phyloP scores from a whole-genome alignment of 64 coral and sea anemone species.

The Anthopleura sola region DNA sequence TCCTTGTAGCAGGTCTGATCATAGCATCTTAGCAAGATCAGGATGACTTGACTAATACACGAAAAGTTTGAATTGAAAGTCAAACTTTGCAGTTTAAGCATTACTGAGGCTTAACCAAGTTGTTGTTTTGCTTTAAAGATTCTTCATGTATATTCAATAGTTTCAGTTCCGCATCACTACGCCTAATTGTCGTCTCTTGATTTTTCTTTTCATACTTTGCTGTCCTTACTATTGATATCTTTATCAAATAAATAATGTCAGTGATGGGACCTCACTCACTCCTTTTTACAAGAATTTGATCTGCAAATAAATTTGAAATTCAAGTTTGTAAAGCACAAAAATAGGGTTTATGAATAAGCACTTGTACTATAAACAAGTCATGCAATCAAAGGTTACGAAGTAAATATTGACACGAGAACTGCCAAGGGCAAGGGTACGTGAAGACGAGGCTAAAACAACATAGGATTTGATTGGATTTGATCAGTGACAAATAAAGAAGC shows the following conservation, averaged over 20 bases:
- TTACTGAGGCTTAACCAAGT: neutral
- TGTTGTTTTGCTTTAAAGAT: neutral
- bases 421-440: neutral
- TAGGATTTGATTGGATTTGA: neutral
- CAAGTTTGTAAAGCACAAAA: neutral
- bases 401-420: neutral
- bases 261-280: too few species aligned
- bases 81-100: too few species aligned
- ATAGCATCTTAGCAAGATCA: neutral
- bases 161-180: neutral
- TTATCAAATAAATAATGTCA: too few species aligned
- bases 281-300: too few species aligned
- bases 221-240: too few species aligned
- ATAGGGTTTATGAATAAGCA: neutral
- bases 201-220: neutral
- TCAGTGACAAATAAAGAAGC: too few species aligned
- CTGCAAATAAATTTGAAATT: too few species aligned
- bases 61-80: too few species aligned
- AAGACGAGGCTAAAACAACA: neutral
- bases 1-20: too few species aligned
- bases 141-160: constrained; percentile 6
- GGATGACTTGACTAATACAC: neutral
- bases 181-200: neutral
- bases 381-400: neutral
- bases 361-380: neutral